A percentile compares a stretch with the other conserved stretches of the same genome.
phyloP scores from a whole-genome alignment of 2,888 invertebrate species.

The Macrosoma leucophasiata region DNA sequence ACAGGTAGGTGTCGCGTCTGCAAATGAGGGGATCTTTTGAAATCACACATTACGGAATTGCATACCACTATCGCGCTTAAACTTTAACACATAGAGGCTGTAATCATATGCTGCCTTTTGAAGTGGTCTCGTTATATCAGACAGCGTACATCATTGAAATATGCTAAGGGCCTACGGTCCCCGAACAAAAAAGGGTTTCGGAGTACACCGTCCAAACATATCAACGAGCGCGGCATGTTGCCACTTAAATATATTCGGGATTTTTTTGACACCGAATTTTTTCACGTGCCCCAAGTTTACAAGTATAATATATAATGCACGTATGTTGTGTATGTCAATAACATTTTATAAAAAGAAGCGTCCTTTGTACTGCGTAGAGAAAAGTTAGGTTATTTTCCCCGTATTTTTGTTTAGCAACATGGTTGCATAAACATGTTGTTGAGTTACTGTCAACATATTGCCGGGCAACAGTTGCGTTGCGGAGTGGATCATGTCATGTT shows the following conservation, averaged over 20 bases:
- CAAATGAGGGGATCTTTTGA: constrained; percentile 29
- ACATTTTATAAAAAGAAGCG: no score
- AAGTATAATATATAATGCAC: constrained; percentile 16
- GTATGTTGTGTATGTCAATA: no score
- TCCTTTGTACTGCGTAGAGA: no score
- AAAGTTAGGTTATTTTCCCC: no score
- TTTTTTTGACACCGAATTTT: constrained; percentile 26
- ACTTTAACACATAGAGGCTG: constrained; percentile 23
- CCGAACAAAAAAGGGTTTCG: constrained; percentile 31
- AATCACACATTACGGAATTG: constrained; percentile 14
- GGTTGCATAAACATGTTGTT: no score
- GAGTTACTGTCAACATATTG: no score
- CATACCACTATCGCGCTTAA: constrained; percentile 22
- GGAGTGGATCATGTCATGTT: no score
- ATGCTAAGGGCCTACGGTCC: constrained; percentile 34
- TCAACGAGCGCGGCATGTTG: constrained; percentile 24
- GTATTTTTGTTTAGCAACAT: no score
- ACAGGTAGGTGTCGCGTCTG: constrained; percentile 26
- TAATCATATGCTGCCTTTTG: constrained; percentile 34
- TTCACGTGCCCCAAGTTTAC: constrained; percentile 21
- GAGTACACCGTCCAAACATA: constrained; percentile 31
- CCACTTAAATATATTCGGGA: constrained; percentile 5
- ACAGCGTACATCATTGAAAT: constrained; percentile 44
- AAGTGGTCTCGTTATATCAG: constrained; percentile 38
- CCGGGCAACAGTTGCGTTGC: no score